Base-by-base conservation (phyloP, 2,888 invertebrate species). In the Zygaena filipendulae region DNA sequence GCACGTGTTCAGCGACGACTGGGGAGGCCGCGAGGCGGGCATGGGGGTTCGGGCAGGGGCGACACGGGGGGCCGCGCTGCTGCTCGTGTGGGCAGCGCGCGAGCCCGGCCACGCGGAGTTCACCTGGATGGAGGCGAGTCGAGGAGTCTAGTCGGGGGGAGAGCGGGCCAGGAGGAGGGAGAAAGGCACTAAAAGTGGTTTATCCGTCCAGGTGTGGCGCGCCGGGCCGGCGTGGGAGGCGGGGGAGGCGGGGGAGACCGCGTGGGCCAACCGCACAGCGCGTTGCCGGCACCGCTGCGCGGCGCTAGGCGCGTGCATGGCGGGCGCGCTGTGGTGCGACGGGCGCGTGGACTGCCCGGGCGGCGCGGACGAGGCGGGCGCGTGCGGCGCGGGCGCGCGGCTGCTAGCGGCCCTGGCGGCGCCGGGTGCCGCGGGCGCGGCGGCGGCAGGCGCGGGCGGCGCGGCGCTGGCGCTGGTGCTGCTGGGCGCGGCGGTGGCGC, bases 31-130 rank as follows among this genome's bases (percentile, higher is more conserved):
- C 13, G 53, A 45, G 18, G 49, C 36, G 20, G 40, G 26, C 81
- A 38, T 25, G 29, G 85, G 86, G 9, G 82, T 30, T 88, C 21
- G 87, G 88, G 46, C 87, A 0, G 84, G 86, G 0, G 86, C 85
- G 85, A 12, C 81, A 85, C 1, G 67, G 82, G 26, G 86, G 83
- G 39, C 83, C 81, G 87, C 90, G n/a, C 82, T 92, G 39, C 88
- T 92, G 43, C 85, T 92, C 31, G 91, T 91, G 71, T 91, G 91
- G 42, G 88, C 90, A 50, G 92, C 91, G 56, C 91, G 91, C 68
- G 92, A 91, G 60, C 70, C 86, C n/a, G 92, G 91, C 14, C 75
- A 82, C 27, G 90, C 90, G 25, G 85, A 86, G n/a, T 85, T 91
- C 48, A 85, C 87, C 32, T 92, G 91, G 91, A 79, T 91, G 54